Percentiles rank a stretch among this genome's conserved stretches.
Conservation (phyloP, 2,888 invertebrate genomes). For the Tethea ocularis region DNA sequence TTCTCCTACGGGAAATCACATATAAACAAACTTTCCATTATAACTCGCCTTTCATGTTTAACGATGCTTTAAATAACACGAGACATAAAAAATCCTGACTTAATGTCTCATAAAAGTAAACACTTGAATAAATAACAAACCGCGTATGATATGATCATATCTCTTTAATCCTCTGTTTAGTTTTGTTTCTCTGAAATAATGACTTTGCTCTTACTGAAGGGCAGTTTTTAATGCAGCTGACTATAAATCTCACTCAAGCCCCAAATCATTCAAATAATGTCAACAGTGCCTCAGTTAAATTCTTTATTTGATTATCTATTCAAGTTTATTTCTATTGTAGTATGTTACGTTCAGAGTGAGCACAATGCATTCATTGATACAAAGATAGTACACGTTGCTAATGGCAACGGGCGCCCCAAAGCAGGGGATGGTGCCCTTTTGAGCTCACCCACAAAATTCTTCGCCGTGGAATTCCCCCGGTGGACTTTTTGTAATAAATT, state of each 20-base stretch:
- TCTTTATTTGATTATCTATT: conserved; percentile 55
- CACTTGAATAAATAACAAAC: conserved; percentile 61
- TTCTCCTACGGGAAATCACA: conserved; percentile 25
- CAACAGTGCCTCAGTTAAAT: conserved; percentile 64
- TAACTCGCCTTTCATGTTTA: conserved; percentile 53
- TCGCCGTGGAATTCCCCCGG: conserved; percentile 71
- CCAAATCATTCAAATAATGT: conserved; percentile 66
- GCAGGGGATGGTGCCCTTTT: conserved; percentile 63
- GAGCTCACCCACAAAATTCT: conserved; percentile 67
- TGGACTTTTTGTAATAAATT: conserved; percentile 59
- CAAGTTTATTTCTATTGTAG: conserved; percentile 55
- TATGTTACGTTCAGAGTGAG: conserved; percentile 39
- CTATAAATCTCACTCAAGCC: conserved; percentile 60
- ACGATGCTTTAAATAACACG: conserved; percentile 59
- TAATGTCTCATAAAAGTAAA: conserved; percentile 62
- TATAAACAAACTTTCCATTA: conserved; percentile 40
- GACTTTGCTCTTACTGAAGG: conserved; percentile 23
- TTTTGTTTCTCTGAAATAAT: conserved; percentile 37
- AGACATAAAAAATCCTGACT: conserved; percentile 57
- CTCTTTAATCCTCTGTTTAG: conserved; percentile 30
- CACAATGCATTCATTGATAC: conserved; percentile 60
- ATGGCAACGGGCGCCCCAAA: conserved; percentile 60
- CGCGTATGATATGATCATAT: conserved; percentile 39
- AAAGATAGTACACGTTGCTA: conserved; percentile 68
- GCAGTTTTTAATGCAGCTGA: conserved; percentile 45